Conservation (phyloP, 2,113 vertebrate species). For the Alouatta palliata region DNA sequence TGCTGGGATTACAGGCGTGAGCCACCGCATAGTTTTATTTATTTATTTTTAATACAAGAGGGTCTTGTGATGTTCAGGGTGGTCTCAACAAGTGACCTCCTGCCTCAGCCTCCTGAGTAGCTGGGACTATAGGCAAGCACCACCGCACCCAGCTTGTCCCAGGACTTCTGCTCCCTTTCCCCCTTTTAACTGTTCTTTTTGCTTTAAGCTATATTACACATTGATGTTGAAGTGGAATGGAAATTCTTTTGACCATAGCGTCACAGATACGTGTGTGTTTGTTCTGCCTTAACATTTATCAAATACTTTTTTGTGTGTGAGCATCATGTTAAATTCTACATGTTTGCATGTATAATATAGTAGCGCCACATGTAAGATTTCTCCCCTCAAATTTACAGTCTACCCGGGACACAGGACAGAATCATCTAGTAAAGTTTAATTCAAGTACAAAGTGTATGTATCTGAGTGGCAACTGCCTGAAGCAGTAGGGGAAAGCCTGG, state of each 20-base stretch:
- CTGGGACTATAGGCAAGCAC: neutral
- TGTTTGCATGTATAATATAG: neutral
- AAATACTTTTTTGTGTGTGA: neutral
- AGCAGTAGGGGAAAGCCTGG: neutral
- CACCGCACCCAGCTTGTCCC: neutral
- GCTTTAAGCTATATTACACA: neutral
- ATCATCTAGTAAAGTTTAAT: neutral
- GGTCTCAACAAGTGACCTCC: neutral
- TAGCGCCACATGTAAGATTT: conserved; percentile 9
- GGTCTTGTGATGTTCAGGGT: neutral
- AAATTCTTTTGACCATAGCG: neutral
- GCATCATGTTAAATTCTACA: neutral
- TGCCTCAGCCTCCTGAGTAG: neutral
- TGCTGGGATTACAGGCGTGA: no score
- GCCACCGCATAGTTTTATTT: no score
- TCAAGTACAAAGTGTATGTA: neutral
- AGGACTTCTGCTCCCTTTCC: neutral
- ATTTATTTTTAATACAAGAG: neutral
- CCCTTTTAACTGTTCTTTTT: neutral
- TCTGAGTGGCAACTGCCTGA: neutral
- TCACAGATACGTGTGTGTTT: neutral
- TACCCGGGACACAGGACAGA: neutral
- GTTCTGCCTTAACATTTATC: conserved; percentile 1
- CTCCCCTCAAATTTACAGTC: neutral
- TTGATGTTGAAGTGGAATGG: neutral